Percentiles rank a stretch among this genome's conserved stretches.
phyloP scores from a whole-genome alignment of 2,797 vertebrate species.

The Eulemur coronatus region DNA sequence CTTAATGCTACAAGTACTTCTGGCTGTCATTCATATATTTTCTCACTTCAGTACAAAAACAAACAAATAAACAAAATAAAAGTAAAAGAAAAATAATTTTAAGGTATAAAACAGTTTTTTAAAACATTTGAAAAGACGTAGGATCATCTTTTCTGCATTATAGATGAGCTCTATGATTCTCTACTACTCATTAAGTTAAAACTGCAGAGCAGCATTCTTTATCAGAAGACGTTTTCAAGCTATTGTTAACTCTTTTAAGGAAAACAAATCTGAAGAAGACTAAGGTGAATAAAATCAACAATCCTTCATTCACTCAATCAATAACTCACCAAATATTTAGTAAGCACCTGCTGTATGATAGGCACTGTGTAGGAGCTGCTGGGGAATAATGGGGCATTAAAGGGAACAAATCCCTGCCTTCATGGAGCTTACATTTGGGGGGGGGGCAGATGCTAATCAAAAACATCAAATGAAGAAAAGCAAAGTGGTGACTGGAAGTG shows the following conservation, averaged over 20 bases:
- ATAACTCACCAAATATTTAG: neutral
- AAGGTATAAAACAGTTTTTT: neutral
- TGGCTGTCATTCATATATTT: neutral
- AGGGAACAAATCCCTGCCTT: neutral
- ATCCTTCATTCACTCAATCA: neutral
- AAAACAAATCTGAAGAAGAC: neutral
- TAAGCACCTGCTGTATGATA: neutral
- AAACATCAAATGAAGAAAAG: neutral
- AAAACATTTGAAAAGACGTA: neutral
- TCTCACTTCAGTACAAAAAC: neutral
- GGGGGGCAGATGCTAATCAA: neutral
- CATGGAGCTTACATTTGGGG: neutral
- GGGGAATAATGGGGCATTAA: neutral
- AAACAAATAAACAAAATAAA: neutral
- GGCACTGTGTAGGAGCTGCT: neutral
- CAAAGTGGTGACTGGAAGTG: neutral
- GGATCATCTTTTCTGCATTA: neutral
- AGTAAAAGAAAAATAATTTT: neutral
- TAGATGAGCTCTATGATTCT: neutral
- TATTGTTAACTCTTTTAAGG: neutral
- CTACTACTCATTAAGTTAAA: neutral
- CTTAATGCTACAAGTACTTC: neutral
- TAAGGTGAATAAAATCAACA: neutral
- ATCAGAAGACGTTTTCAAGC: neutral
- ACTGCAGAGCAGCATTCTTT: neutral